These are phyloP conservation scores for Tamandua tetradactyla DNA, from an alignment of 2,797 vertebrate genomes.

Conservation along the genomic window DNA sequence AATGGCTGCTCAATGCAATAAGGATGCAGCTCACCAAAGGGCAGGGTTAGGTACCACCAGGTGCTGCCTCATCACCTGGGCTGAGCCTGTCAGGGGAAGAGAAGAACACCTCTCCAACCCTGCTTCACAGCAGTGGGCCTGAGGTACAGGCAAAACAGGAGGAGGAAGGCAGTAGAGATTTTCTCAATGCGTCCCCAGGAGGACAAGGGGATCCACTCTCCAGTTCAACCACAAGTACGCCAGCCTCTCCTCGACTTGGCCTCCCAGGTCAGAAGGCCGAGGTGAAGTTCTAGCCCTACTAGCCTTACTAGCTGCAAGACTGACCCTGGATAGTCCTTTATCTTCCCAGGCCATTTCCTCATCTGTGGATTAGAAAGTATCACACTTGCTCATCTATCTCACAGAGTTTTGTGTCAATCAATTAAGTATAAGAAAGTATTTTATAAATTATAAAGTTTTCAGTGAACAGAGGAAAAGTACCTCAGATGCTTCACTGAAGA, in stretches of 20 bases:
- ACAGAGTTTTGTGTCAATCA: background rate
- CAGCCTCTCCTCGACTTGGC: background rate
- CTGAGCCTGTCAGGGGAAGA: background rate
- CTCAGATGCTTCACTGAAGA: background rate
- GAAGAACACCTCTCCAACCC: background rate
- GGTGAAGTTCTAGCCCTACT: background rate
- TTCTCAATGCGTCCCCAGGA: no score
- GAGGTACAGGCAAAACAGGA: background rate
- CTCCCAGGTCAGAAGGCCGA: background rate
- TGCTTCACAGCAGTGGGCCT: background rate
- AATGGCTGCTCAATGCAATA: background rate
- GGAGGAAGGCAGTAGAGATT: background rate
- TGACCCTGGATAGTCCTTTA: background rate
- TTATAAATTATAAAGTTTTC: background rate
- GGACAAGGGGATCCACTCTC: background rate
- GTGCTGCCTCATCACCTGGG: background rate
- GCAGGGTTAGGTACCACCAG: background rate
- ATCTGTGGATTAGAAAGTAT: background rate
- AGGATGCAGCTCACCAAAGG: background rate
- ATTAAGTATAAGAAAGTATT: background rate
- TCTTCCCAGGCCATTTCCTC: background rate
- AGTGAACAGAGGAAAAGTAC: background rate
- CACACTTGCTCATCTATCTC: background rate
- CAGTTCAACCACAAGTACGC: background rate
- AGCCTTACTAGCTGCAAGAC: accelerated